Conservation (phyloP, 1,140 invertebrate genomes). For the Sarcophaga bullata region DNA sequence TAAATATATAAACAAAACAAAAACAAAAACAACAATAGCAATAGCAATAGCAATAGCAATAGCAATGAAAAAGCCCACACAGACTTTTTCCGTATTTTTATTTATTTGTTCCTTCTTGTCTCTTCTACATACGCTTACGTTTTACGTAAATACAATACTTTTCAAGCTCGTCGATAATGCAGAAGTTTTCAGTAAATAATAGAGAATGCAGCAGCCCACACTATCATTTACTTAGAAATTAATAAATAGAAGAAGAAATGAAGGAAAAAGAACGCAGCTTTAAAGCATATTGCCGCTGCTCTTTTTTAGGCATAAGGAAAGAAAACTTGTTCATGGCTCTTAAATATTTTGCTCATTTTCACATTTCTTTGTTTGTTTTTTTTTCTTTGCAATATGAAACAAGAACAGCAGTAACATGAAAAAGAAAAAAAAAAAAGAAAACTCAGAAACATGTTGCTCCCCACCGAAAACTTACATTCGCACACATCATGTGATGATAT, state of each 20-base stretch:
- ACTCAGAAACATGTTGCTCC: not conserved
- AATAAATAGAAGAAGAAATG: too few relatives aligned
- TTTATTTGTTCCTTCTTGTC: conserved; percentile 12
- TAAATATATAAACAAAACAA: conserved; percentile 17
- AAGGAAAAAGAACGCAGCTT: too few relatives aligned
- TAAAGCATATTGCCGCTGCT: not conserved
- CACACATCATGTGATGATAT: not conserved
- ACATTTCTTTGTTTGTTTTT: not conserved
- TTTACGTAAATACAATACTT: not conserved
- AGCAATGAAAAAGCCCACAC: not conserved
- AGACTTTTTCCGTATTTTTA: not conserved
- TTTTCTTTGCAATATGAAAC: not conserved
- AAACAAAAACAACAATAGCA: not conserved
- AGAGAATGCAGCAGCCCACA: too few relatives aligned
- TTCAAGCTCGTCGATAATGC: conserved; percentile 5
- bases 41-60: not conserved
- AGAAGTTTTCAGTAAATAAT: not conserved
- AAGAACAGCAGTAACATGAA: too few relatives aligned
- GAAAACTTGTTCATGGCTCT: conserved; percentile 4
- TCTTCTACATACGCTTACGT: conserved; percentile 10
- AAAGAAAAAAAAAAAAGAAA: not conserved
- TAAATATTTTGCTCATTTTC: not conserved
- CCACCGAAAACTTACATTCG: not conserved
- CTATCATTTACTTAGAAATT: too few relatives aligned
- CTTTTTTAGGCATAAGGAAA: conserved; percentile 13